A percentile compares a stretch with the other conserved stretches of the same genome.
Conservation (phyloP, 2,797 vertebrate species). For the Falco berigora region DNA sequence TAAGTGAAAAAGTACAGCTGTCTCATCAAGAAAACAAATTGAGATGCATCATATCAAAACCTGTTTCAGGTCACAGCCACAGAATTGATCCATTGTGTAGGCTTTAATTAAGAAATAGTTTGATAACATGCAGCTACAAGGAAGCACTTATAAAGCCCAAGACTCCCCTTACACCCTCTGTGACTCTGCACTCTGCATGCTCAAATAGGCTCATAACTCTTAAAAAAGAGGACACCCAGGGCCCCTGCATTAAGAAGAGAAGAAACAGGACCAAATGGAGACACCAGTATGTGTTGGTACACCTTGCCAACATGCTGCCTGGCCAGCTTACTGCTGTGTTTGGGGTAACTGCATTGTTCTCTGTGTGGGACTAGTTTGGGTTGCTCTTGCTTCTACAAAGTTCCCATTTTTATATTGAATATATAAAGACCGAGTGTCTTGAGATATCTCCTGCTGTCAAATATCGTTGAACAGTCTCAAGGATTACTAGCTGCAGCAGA, state of each 20-base stretch:
- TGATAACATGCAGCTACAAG: not conserved
- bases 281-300: not conserved
- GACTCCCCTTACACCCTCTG: not conserved
- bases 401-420: not conserved
- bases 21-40: not conserved
- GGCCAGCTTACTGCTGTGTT: not conserved
- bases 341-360: not conserved
- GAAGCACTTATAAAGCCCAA: not conserved
- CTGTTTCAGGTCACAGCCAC: not conserved
- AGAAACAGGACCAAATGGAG: not conserved
- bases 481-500: not conserved
- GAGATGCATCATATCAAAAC: not conserved
- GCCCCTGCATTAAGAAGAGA: not conserved
- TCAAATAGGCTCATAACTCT: not conserved
- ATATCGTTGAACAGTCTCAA: not conserved
- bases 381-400: not conserved
- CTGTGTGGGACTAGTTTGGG: not conserved
- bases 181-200: not conserved
- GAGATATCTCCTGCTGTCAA: not conserved
- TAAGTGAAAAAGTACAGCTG: not conserved
- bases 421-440: not conserved
- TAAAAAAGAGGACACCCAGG: not conserved
- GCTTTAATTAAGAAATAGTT: not conserved
- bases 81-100: not conserved
- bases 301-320: not conserved